Percentiles rank a stretch among this genome's conserved stretches.
Evolutionary conservation across 2,113 vertebrate species (phyloP).

Genomic region (Daubentonia madagascariensis): DNA sequence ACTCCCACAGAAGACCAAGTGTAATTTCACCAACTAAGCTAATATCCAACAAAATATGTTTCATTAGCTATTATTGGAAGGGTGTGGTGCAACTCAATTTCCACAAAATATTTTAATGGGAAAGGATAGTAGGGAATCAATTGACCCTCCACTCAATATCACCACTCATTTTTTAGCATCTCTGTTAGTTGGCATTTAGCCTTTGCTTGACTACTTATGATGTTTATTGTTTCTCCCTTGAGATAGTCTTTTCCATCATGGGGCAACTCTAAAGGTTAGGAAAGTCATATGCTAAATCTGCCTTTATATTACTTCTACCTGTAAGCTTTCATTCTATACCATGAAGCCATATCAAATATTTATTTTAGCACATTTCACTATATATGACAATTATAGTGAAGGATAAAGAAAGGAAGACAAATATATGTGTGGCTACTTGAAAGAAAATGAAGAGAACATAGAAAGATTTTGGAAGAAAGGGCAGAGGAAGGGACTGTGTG

Average conservation of each 20-base stretch:
- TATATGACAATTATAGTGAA: background rate
- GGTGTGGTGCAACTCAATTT: background rate
- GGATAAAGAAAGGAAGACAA: background rate
- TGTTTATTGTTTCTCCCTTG: background rate
- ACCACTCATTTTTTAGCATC: background rate
- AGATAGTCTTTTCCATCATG: background rate
- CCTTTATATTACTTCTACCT: background rate
- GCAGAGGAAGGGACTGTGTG: background rate
- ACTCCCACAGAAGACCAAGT: background rate
- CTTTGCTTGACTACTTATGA: background rate
- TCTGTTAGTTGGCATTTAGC: background rate
- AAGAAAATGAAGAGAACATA: background rate
- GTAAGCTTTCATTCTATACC: background rate
- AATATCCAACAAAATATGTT: background rate
- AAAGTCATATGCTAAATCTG: background rate
- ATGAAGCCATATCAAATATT: background rate
- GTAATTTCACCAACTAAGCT: conserved; percentile 17
- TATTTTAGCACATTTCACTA: background rate
- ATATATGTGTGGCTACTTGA: background rate
- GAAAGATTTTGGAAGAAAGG: background rate
- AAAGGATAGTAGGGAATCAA: background rate
- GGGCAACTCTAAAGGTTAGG: background rate
- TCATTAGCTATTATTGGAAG: background rate
- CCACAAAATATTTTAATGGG: background rate
- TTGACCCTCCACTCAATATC: background rate